Evolutionary conservation across 1,140 invertebrate genomes (phyloP), one percentile per base, ranked within the genome.

Genomic region (Psix sp.): DNA sequence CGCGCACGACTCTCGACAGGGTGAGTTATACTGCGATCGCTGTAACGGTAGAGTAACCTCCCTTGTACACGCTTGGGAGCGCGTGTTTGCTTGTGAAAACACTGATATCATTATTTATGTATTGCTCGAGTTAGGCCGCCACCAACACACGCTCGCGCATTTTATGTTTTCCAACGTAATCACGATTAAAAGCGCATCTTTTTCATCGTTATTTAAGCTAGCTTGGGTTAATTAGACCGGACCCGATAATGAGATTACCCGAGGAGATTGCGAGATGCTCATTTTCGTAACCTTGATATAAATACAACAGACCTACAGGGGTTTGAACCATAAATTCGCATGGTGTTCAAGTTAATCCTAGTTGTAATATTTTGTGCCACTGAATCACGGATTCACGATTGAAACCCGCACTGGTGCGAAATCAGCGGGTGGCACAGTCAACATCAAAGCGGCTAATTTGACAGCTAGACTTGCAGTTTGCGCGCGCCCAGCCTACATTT

Each of bases 71-170:
- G 77, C 77, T 80, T 63, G 51, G 67, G 60, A 79, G 65, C 77
- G 80, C 77, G 79, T 83, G 79, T 60, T 68, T 80, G 80, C 80
- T 82, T 84, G 82, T 75, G 80, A 84, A 85, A 85, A 83, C 81
- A 85, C 78, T 83, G 80, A 85, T 85, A 84, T 83, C 78, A 80
- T 85, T 85, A 85, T 85, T 85, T 85, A 85, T 85, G 82, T 83
- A 86, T 84, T 81, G 78, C 73, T 54, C 73, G 74, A 54, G 74
- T 73, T 60, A 59, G 71, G 73, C 71, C 43, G 49, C 59, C 14
- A 48, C 67, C 56, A 62, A 57, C 60, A 63, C 65, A 42, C 43
- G 15, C 38, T 2, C 33, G 40, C 51, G 16, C 35, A 56, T 66
- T 45, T n/a, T n/a, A n/a, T 39, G 48, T 40, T 67, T 43, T 33